Conservation (phyloP, 2,888 invertebrate species). For the Congeria kusceri region DNA sequence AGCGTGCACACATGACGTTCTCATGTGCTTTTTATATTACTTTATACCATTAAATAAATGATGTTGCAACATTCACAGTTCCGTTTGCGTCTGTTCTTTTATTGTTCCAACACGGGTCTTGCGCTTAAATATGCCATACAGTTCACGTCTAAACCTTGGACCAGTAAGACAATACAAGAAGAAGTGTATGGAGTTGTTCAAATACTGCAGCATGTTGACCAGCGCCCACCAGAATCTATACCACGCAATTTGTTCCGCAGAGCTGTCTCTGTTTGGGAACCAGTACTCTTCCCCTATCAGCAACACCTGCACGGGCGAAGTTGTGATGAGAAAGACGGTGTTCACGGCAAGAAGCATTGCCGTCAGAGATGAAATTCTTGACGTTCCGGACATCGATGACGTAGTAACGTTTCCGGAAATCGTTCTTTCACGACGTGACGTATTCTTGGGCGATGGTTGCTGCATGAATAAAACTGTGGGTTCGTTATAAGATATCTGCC, state of each 20-base stretch:
- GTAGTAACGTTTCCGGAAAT: neutral
- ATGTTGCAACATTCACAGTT: neutral
- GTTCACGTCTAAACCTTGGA: constrained; percentile 71
- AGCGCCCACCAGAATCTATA: constrained; percentile 73
- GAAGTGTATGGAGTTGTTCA: constrained; percentile 76
- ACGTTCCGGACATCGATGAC: neutral
- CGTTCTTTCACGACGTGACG: neutral
- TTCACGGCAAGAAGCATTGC: constrained; percentile 74
- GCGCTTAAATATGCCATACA: constrained; percentile 56
- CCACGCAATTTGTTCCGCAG: constrained; percentile 3
- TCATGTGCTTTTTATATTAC: no score
- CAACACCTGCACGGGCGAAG: constrained; percentile 75
- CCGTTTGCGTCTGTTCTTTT: constrained; percentile 1
- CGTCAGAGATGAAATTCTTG: constrained; percentile 65
- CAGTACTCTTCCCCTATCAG: constrained; percentile 73
- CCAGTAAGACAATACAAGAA: constrained; percentile 78
- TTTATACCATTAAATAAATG: neutral
- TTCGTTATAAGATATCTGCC: neutral
- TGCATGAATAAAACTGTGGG: neutral
- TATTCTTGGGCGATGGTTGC: neutral
- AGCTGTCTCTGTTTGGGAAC: constrained; percentile 37
- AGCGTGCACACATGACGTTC: no score
- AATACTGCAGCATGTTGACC: constrained; percentile 77
- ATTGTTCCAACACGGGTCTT: constrained; percentile 25
- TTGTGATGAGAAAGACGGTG: constrained; percentile 72